Conservation (phyloP, 2,888 invertebrate species). For the Scrobipalpa atriplicella region DNA sequence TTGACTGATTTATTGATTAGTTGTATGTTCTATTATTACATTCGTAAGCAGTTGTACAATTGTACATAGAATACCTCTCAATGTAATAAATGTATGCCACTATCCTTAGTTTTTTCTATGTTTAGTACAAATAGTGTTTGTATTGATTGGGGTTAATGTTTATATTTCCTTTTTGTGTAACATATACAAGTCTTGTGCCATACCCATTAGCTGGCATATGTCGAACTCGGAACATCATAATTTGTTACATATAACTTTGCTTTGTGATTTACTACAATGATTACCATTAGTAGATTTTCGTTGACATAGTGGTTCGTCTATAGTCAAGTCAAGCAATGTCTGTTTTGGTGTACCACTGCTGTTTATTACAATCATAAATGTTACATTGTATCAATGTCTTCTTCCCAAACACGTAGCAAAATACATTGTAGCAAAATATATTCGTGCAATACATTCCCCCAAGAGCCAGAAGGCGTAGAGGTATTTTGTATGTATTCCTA, state of each 20-base stretch:
- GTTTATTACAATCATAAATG: neutral
- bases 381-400: conserved; percentile 6
- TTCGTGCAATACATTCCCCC: conserved; percentile 69
- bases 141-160: conserved; percentile 59
- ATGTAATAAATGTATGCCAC: conserved; percentile 53
- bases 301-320: neutral
- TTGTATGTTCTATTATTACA: conserved; percentile 44
- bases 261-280: neutral
- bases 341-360: neutral
- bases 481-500: conserved; percentile 8
- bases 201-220: conserved; percentile 35
- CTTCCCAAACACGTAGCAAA: neutral
- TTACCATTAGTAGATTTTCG: neutral
- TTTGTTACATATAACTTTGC: neutral
- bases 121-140: conserved; percentile 58
- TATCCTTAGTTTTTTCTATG: conserved; percentile 46
- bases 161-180: conserved; percentile 32
- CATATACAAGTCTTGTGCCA: conserved; percentile 50
- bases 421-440: conserved; percentile 18
- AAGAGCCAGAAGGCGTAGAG: conserved; percentile 45
- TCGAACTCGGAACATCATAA: neutral
- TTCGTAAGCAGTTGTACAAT: conserved; percentile 48
- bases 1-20: conserved; percentile 71
- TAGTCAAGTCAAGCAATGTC: neutral
- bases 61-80: conserved; percentile 51